phyloP scores from a whole-genome alignment of 1,140 invertebrate genomes.

The Drosophila virilis region DNA sequence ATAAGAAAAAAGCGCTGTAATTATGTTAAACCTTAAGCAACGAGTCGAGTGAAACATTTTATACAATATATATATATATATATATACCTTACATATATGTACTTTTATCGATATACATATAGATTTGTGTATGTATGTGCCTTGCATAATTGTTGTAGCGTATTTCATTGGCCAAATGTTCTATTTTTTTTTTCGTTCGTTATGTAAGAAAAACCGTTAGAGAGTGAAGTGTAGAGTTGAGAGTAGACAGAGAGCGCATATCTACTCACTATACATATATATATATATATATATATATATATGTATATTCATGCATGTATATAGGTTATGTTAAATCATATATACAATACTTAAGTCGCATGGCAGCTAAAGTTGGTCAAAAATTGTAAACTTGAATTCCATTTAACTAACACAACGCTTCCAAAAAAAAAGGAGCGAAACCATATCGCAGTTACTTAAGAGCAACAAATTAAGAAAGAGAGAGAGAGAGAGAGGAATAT shows the following conservation, averaged over 20 bases:
- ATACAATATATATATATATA: constrained; percentile 9
- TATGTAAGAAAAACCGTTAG: constrained; percentile 15
- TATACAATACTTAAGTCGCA: constrained; percentile 40
- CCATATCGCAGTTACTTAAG: constrained; percentile 64
- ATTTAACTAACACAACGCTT: constrained; percentile 56
- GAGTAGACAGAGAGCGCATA: constrained; percentile 21
- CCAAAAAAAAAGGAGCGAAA: constrained; percentile 15
- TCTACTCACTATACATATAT: constrained; percentile 13
- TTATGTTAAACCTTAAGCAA: constrained; percentile 39
- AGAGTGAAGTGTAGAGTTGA: neutral
- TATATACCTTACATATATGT: constrained; percentile 18
- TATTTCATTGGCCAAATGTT: constrained; percentile 59
- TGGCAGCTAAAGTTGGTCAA: constrained; percentile 52
- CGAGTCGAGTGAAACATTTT: constrained; percentile 9
- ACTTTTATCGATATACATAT: constrained; percentile 22
- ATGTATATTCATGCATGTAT: constrained; percentile 27
- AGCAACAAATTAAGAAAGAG: no score
- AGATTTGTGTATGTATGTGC: constrained; percentile 20
- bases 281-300: constrained; percentile 15
- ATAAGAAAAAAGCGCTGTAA: constrained; percentile 25
- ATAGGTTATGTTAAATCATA: constrained; percentile 31
- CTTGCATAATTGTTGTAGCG: constrained; percentile 56
- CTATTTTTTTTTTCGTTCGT: constrained; percentile 40
- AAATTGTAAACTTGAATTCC: constrained; percentile 69
- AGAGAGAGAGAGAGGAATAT: neutral